Conservation (phyloP, 92 coral and sea anemone genomes). For the Zoanthus sociatus region DNA sequence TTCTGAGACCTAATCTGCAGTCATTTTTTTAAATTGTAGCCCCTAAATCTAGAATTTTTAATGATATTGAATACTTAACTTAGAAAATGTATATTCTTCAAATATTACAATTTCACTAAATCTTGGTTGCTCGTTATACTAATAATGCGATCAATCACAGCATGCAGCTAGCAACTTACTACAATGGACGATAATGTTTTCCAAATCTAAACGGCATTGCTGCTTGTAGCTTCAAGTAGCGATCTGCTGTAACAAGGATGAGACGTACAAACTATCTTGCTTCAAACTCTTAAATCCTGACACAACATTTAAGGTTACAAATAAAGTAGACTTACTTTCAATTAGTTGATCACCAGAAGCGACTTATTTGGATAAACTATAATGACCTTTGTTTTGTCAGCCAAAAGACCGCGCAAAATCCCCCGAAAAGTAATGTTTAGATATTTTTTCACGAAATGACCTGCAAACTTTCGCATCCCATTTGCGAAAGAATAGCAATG, state of each 20-base stretch:
- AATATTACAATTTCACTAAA: too few species aligned
- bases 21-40: not conserved
- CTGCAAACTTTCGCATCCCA: conserved; percentile 6
- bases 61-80: too few species aligned
- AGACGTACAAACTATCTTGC: not conserved
- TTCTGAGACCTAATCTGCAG: too few species aligned
- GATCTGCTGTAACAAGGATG: not conserved
- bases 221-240: too few species aligned
- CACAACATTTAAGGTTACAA: not conserved
- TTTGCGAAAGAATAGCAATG: conserved; percentile 19
- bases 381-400: not conserved
- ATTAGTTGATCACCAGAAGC: not conserved
- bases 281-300: not conserved
- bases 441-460: not conserved
- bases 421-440: not conserved
- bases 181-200: too few species aligned
- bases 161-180: too few species aligned
- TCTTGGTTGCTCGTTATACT: not conserved
- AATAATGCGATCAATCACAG: not conserved
- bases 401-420: not conserved
- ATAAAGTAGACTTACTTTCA: conserved; percentile 15
- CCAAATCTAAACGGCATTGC: too few species aligned
- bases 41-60: not conserved
- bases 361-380: not conserved
- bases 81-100: too few species aligned